A percentile compares a stretch with the other conserved stretches of the same genome.
phyloP scores from a whole-genome alignment of 2,797 vertebrate species.

The Aulostomus chinensis region DNA sequence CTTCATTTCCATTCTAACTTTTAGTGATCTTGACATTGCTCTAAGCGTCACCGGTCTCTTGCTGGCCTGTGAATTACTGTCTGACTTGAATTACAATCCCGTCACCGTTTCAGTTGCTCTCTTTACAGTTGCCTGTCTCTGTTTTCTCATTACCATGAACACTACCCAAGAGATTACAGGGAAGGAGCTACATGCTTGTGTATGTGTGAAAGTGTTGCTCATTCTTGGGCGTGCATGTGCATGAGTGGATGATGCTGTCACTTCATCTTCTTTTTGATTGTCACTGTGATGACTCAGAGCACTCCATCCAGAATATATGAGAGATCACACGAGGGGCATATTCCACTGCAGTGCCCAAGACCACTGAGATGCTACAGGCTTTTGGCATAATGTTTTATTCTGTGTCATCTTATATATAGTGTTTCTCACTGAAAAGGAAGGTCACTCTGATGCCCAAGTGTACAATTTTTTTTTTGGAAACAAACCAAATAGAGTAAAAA shows the following conservation, averaged over 20 bases:
- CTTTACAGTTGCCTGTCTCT: conserved; percentile 13
- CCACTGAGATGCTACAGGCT: conserved; percentile 27
- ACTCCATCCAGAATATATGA: conserved; percentile 46
- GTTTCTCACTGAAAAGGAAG: conserved; percentile 9
- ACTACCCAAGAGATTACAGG: not conserved
- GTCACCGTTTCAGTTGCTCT: conserved; percentile 29
- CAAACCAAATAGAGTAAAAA: conserved; percentile 13
- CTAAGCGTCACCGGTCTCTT: conserved; percentile 32
- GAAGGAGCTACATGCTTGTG: not conserved
- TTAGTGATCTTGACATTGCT: conserved; percentile 59
- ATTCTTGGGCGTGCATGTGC: conserved; percentile 15
- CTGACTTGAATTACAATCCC: conserved; percentile 36
- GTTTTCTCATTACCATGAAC: conserved; percentile 8
- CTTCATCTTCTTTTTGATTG: conserved; percentile 53
- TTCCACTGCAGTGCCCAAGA: conserved; percentile 21
- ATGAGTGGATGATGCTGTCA: conserved; percentile 49
- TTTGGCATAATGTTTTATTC: conserved; percentile 19
- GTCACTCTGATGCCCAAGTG: too few species aligned
- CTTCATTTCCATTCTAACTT: conserved; percentile 51
- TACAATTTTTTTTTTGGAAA: too few species aligned
- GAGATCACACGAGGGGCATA: conserved; percentile 13
- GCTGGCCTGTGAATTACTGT: conserved; percentile 35
- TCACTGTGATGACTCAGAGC: conserved; percentile 42
- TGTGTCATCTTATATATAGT: conserved; percentile 1
- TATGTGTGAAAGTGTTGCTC: conserved; percentile 32